Base-by-base conservation (phyloP, 1,140 invertebrate species). In the Ips nitidus region DNA sequence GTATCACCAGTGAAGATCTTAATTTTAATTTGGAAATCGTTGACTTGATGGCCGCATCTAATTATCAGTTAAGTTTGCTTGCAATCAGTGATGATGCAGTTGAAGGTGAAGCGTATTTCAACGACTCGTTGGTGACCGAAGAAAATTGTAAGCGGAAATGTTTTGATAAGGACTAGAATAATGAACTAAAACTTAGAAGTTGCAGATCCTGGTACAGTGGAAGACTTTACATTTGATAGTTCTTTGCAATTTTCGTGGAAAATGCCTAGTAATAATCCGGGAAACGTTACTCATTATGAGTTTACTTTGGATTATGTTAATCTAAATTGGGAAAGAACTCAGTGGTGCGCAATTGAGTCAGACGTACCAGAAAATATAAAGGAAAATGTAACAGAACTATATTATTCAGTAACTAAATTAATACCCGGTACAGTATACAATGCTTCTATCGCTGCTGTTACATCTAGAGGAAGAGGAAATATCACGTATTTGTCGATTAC, bases 191-290 rank as follows among this genome's bases (percentile, higher is more conserved):
- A 22, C 22, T 22, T 22, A 22, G 22, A 22, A 22, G 22, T 22
- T 22, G 22, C 22, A 22, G 22, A 22, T 22, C 22, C 22, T 22
- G 22, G 22, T 22, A 22, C 22, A 22, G 22, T 22, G 22, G 22
- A 22, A 22, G 22, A 22, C 22, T 22, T 22, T 22, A 22, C 22
- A 22, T 22, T 22, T 22, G 22, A 22, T 22, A 22, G 22, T 22
- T 22, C 22, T 22, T 22, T 22, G 22, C 22, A 22, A 22, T 22
- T 22, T 22, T 22, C 45, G 6, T 77, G 74, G 74, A 38, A 45
- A 22, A 4, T 52, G 60, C 73, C 75, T 2, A 62, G 43, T 8
- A 59, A 61, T 56, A 69, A 71, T 52, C 66, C 67, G 38, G 72
- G 69, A 45, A 56, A 71, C 41, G 60, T 75, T 41, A 67, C 50